Conservation (phyloP, 2,888 invertebrate species). For the Hirtodrosophila confusa region DNA sequence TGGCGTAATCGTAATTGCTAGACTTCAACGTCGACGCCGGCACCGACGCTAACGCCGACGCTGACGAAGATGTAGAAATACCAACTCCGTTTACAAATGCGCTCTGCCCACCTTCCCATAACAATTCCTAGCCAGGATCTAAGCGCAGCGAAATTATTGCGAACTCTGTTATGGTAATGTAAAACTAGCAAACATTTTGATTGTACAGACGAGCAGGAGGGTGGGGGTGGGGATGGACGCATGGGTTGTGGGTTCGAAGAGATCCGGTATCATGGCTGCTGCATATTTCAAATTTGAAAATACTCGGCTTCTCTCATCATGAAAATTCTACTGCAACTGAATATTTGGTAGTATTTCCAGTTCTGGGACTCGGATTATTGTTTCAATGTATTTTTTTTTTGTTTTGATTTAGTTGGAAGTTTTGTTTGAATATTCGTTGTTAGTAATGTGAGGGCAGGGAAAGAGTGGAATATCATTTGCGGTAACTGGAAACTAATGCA, state of each 20-base stretch:
- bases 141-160: slow-evolving; percentile 43
- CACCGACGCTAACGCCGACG: neutral
- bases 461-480: neutral
- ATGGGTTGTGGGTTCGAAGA: neutral
- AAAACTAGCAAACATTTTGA: slow-evolving; percentile 21
- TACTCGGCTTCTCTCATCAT: slow-evolving; percentile 16
- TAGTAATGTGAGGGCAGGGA: too few species aligned
- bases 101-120: neutral
- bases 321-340: slow-evolving; percentile 43
- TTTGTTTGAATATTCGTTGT: neutral
- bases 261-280: slow-evolving; percentile 7
- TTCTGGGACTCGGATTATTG: slow-evolving; percentile 13
- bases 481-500: slow-evolving; percentile 23
- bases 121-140: slow-evolving; percentile 12
- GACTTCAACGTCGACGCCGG: slow-evolving; percentile 35
- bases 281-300: slow-evolving; percentile 55
- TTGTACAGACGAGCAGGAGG: neutral
- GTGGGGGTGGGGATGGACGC: neutral
- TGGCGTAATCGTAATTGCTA: slow-evolving; percentile 67
- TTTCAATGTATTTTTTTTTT: neutral
- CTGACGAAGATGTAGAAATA: slow-evolving; percentile 20
- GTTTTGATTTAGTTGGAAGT: slow-evolving; percentile 2
- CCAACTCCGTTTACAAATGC: slow-evolving; percentile 53
- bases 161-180: slow-evolving; percentile 36
- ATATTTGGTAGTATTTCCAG: slow-evolving; percentile 2